Base-by-base conservation (phyloP, 2,113 vertebrate species). In the Acanthochromis polyacanthus region DNA sequence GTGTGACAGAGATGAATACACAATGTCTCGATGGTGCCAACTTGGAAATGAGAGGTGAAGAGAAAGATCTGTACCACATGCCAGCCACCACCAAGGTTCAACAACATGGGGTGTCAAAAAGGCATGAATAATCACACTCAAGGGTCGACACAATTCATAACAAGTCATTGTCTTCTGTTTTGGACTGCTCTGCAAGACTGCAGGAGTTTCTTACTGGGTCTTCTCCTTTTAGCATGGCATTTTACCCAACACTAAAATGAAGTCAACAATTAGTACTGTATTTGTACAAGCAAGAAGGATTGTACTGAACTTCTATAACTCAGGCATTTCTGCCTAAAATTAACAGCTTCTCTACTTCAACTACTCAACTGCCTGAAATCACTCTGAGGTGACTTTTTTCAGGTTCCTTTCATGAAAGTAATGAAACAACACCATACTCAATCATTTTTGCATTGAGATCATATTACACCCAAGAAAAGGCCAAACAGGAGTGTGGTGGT, bases 381-480 rank as follows among this genome's bases (percentile, higher is more conserved):
- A 73, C 60, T 84, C 45, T 57, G 78, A 32, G 80, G 72, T 38
- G 53, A 65, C n/a, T 60, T 85, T 67, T 83, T 87, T 56, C 74
- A 73, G 59, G 50, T 81, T 69, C 57, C 69, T 74, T 38, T 63
- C 72, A 71, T 79, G 68, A 59, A 65, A 60, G 64, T 22, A 58
- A 89, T 64, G 46, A 81, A 86, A 81, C 70, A 52, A 71, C 66
- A 61, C 75, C 69, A 65, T 45, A 84, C 77, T 82, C 80, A 58
- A 74, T 59, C 52, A 48, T 78, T 88, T 36, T 60, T 76, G 75
- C 67, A 46, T 81, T 72, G 75, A 88, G 78, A 88, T 91, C 85
- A 85, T 74, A 84, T 84, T 73, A 83, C 83, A 88, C 52, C 65
- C 23, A 66, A 78, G 75, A 88, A 90, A 85, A 90, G 86, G 86